Base-by-base conservation (phyloP, 2,888 invertebrate genomes). In the Clitarchus hookeri region DNA sequence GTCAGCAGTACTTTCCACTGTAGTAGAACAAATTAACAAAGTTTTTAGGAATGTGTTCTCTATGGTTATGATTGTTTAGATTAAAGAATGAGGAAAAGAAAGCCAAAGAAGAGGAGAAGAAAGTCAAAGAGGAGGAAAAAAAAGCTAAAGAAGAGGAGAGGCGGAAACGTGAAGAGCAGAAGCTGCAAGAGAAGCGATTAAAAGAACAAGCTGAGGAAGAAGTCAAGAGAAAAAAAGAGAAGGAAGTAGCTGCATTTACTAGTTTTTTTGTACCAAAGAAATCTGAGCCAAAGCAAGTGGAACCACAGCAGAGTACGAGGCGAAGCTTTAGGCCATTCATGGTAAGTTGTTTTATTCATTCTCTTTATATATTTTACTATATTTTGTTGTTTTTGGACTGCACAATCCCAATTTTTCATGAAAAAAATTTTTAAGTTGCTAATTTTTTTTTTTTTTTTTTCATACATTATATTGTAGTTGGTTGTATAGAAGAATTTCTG, bases 231-330 rank as follows among this genome's bases (percentile, higher is more conserved):
- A 85, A 87, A 65, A 87, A 85, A 54, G 95, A 96, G 90, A 93
- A 95, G 19, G 95, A 95, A 0, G 95, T 96, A 0, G 95, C 95
- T 85, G 95, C 95, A 9, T 97, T 98, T 90, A 95, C 93, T 0
- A 97, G 96, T 89, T 98, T 97, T 91, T 98, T 98, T 91, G 95
- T 96, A 0, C 92, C 94, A 6, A 95, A 94, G 90, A 95, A 93
- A 83, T 89, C 90, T 84, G 87, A 95, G 94, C 90, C 95, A 92
- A 86, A 90, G 90, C 83, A 44, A 6, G 83, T 86, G 23, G 86
- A 88, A n/a, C 80, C 82, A 11, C 65, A 78, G 54, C 85, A 79
- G 16, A 85, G 86, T 27, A 11, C 85, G 26, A 79, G 88, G 48
- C 92, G 93, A 16, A 93, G 93, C 87, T 96, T 95, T 89, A 94